These are phyloP conservation scores for Ursus arctos DNA, from an alignment of 2,113 vertebrate species.

Conservation along the genomic window DNA sequence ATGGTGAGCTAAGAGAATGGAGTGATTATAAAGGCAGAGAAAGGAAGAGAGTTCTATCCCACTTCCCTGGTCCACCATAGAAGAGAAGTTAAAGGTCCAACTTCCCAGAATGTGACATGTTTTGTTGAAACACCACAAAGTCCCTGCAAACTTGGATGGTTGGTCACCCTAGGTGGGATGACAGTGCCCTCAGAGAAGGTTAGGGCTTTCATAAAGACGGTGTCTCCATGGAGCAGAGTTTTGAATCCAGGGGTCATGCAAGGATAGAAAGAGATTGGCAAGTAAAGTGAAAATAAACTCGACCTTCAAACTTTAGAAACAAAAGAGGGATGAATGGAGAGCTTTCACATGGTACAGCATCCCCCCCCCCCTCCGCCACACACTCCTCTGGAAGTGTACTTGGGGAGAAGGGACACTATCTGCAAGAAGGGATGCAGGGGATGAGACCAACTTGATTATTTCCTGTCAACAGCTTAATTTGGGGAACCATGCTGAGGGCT, in stretches of 20 bases:
- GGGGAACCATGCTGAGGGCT: background rate
- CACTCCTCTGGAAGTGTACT: background rate
- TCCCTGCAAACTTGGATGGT: background rate
- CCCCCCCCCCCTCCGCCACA: accelerated
- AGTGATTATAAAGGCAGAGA: background rate
- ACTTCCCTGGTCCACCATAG: background rate
- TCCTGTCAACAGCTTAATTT: background rate
- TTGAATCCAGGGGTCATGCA: background rate
- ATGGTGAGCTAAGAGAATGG: background rate
- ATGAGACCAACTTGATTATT: no score
- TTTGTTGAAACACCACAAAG: background rate
- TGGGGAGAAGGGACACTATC: background rate
- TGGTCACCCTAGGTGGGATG: background rate
- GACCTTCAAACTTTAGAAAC: background rate
- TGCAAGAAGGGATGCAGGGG: background rate
- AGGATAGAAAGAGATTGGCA: background rate
- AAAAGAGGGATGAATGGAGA: background rate
- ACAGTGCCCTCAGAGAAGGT: background rate
- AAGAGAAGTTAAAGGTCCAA: background rate
- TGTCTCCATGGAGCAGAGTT: background rate
- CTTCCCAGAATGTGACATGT: background rate
- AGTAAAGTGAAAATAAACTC: background rate
- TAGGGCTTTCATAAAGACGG: background rate
- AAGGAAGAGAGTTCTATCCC: background rate
- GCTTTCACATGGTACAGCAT: background rate